A percentile compares a stretch with the other conserved stretches of the same genome.
Conservation (phyloP, 1,140 invertebrate genomes). For the Ceratina australensis region DNA sequence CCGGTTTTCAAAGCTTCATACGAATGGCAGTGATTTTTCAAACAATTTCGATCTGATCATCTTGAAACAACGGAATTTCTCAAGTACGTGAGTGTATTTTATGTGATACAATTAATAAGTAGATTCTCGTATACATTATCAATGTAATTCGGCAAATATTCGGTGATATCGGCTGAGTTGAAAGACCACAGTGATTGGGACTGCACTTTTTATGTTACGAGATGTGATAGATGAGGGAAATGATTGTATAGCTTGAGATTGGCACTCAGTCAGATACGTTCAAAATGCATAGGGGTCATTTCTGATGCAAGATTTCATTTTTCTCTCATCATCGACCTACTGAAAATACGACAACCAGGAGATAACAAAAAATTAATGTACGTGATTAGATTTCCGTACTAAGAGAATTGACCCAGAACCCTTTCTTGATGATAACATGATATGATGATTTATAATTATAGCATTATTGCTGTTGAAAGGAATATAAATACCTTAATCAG, state of each 20-base stretch:
- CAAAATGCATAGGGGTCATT: slow-evolving; percentile 35
- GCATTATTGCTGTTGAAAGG: not conserved
- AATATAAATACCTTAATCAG: too few species aligned
- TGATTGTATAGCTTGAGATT: not conserved
- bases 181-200: not conserved
- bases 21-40: not conserved
- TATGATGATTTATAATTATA: slow-evolving; percentile 36
- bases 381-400: slow-evolving; percentile 44
- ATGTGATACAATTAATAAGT: too few species aligned
- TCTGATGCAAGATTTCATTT: slow-evolving; percentile 62
- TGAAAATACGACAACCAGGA: slow-evolving; percentile 25
- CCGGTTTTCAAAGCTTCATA: not conserved
- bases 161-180: not conserved
- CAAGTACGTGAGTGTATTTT: too few species aligned
- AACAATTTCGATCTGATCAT: too few species aligned
- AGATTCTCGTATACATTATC: too few species aligned
- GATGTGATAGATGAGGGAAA: not conserved
- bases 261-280: not conserved
- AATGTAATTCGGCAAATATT: not conserved
- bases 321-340: slow-evolving; percentile 41
- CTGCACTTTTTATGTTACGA: not conserved
- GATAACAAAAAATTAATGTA: slow-evolving; percentile 49
- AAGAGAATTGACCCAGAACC: slow-evolving; percentile 41
- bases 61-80: too few species aligned
- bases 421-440: slow-evolving; percentile 43